Evolutionary conservation across 2,888 invertebrate genomes (phyloP).

Genomic region (Tenthredo livida): DNA sequence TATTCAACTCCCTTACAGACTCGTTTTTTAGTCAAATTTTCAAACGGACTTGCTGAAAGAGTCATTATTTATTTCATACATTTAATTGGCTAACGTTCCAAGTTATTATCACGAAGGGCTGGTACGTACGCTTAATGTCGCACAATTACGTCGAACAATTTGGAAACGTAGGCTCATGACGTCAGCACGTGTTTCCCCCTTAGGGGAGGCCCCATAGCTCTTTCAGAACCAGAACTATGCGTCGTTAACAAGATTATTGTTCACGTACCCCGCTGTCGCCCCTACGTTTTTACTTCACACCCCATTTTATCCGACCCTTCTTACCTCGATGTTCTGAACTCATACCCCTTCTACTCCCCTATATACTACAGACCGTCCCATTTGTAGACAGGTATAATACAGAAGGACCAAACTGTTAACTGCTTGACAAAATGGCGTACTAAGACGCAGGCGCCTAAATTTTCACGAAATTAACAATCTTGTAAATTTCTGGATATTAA

Average conservation of each 20-base stretch:
- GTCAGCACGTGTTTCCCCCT: slow-evolving; percentile 32
- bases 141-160: slow-evolving; percentile 42
- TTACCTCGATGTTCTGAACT: neutral
- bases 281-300: slow-evolving; percentile 1
- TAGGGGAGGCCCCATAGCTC: neutral
- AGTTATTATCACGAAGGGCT: slow-evolving; percentile 16
- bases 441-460: neutral
- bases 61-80: neutral
- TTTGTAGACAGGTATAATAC: slow-evolving; percentile 21
- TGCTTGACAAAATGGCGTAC: slow-evolving; percentile 11
- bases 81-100: slow-evolving; percentile 12
- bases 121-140: neutral
- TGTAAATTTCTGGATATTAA: neutral
- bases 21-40: neutral
- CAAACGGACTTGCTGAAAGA: neutral
- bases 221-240: slow-evolving; percentile 38
- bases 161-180: slow-evolving; percentile 29
- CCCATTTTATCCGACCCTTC: slow-evolving; percentile 28
- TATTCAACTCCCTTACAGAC: neutral
- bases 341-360: neutral
- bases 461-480: neutral
- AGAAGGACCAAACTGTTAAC: neutral
- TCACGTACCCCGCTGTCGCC: neutral
- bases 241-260: slow-evolving; percentile 47
- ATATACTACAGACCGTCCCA: neutral